phyloP scores from a whole-genome alignment of 2,797 vertebrate genomes.

The Sebastes nivosus region DNA sequence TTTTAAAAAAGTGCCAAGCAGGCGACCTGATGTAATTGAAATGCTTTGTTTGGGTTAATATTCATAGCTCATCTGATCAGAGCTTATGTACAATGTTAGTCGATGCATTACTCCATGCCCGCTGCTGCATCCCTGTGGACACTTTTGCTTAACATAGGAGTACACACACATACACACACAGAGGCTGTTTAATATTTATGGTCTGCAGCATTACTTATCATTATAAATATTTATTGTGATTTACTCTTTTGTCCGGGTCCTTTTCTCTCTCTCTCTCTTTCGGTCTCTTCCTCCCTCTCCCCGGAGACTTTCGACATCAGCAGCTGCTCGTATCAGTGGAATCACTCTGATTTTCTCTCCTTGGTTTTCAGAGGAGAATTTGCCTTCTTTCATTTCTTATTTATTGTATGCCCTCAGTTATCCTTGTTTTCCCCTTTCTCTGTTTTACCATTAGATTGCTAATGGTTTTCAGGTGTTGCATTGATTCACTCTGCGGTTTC shows the following conservation, averaged over 20 bases:
- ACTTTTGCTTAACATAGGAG: constrained; percentile 44
- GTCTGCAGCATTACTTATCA: constrained; percentile 76
- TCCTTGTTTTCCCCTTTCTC: constrained; percentile 56
- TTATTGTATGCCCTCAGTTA: constrained; percentile 64
- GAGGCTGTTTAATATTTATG: constrained; percentile 80
- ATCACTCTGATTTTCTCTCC: constrained; percentile 69
- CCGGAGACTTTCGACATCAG: constrained; percentile 62
- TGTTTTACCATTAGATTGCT: constrained; percentile 71
- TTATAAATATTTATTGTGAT: constrained; percentile 87
- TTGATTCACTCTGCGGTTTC: constrained; percentile 26
- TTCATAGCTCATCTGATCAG: constrained; percentile 70
- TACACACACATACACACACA: constrained; percentile 28
- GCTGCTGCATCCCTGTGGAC: constrained; percentile 57
- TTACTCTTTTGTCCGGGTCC: constrained; percentile 75
- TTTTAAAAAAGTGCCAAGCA: constrained; percentile 54
- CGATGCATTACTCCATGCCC: constrained; percentile 58
- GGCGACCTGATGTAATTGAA: constrained; percentile 47
- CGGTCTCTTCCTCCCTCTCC: constrained; percentile 38
- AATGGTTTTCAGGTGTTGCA: constrained; percentile 74
- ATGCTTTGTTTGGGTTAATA: constrained; percentile 65
- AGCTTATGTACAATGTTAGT: constrained; percentile 66
- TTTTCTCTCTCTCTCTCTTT: constrained; percentile 47
- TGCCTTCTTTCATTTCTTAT: constrained; percentile 75
- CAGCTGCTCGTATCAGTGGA: constrained; percentile 72
- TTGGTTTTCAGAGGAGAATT: constrained; percentile 61